Base-by-base conservation (phyloP, 2,888 invertebrate species). In the Synanthedon myopaeformis region DNA sequence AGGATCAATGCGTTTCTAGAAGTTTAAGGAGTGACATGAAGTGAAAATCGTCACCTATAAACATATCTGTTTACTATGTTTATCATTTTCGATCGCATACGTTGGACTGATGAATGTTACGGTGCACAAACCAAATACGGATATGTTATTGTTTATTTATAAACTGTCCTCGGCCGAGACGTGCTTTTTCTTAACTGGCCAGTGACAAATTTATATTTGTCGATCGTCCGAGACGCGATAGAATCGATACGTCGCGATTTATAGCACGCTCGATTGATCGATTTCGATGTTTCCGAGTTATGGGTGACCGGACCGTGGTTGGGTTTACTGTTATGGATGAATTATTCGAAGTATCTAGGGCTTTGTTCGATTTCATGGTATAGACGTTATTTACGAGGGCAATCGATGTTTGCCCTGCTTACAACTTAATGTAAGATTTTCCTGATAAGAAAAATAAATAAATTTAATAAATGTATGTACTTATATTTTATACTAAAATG, bases 161-260 rank as follows among this genome's bases (percentile, higher is more conserved):
- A 85, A 86, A 80, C 70, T 73, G 64, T 70, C 69, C 67, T 60
- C 61, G 64, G 69, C 65, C 63, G 66, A 66, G 65, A 66, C 65
- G 66, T 62, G 72, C 75, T 79, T 82, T 83, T 84, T 79, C 80
- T 77, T 45, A 65, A 75, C 69, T 74, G 67, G 67, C 69, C 79
- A 70, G 74, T 85, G 86, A 85, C 85, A 85, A 86, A 87, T 86
- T 84, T 87, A 86, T 86, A 86, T 84, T 58, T 80, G 82, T 82
- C 80, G 83, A 82, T 81, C 71, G 74, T 60, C 69, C 61, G 72
- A 69, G 76, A 76, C 76, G 76, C 76, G 84, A 86, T 85, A 81
- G 79, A 79, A 82, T 79, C 81, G 83, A 83, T 82, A 76, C 67
- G 76, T 71, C 65, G 64, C 77, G 78, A 86, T 85, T 85, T 86